Evolutionary conservation across 2,888 invertebrate species (phyloP), one percentile per base, ranked within the genome.

Genomic region (Brachypalpus laphriformis): DNA sequence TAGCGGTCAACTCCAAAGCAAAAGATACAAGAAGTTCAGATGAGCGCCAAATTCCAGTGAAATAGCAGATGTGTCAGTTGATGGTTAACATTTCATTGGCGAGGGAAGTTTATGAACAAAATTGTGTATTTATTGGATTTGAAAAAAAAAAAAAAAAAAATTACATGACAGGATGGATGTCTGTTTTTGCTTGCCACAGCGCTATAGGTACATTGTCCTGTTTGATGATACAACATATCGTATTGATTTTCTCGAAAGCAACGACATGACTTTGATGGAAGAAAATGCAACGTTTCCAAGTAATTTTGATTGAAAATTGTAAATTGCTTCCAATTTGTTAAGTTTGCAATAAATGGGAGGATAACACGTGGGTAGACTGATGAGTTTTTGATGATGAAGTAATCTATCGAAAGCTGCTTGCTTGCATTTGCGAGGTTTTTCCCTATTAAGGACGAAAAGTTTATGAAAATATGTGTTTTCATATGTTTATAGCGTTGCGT

Each of bases 21-120:
- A 59, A 37, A 16, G 25, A 2, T 34, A 16, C 71, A 71, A 25
- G 45, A 37, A 25, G n/a, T 34, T 20, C 9, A n/a, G 16, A 37
- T 59, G 34, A 25, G 71, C 59, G 57, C 71, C 71, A 71, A 71
- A 71, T 34, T 47, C 22, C 57, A 34, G 6, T 22, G 22, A 40
- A 57, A 57, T 57, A 31, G n/a, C 14, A 42, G 40, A 42, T n/a
- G n/a, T 7, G 25, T n/a, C n/a, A n/a, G n/a, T n/a, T n/a, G n/a
- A n/a, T 25, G 51, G 49, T 51, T 16, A 45, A 2, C 8, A 49
- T 47, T 25, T 22, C 8, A 31, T 28, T 20, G 20, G 8, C 20
- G 14, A 34, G 31, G n/a, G 34, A n/a, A 14, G 9, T 31, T 1
- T 31, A 31, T 7, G 34, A 9, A 2, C 6, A 34, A 34, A 34